Evolutionary conservation across 2,113 vertebrate genomes (phyloP), one percentile per base, ranked within the genome.

Genomic region (Leptobrachium ailaonicum): DNA sequence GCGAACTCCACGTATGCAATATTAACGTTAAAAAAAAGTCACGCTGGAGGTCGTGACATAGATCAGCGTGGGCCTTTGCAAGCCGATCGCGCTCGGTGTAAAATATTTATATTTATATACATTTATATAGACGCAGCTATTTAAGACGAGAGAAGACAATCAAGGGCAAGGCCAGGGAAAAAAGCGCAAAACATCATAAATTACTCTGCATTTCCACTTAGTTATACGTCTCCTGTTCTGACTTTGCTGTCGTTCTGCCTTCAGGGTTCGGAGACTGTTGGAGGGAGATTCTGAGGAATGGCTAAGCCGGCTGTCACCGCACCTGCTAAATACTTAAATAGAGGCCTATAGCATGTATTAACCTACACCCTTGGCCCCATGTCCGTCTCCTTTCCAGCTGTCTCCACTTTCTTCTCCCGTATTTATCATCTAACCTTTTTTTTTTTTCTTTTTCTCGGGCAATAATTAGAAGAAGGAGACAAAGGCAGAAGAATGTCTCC

Each of bases 351-450:
- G 71, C 78, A 43, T 80, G 66, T 74, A 74, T 58, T 74, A 80
- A 73, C 78, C 71, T 74, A 58, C 63, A 80, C 71, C 78, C 71
- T 66, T 73, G 71, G 71, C 78, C 78, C 41, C n/a, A 67, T 58
- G 78, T 80, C 71, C 78, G 68, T 68, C 71, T 68, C 32, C 63
- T 20, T 67, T 74, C 62, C 53, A 74, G 78, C 71, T 73, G 78
- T 60, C 50, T 56, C n/a, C 2, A 47, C 32, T 50, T 63, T 56
- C 40, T 20, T 47, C 58, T 40, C 62, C 45, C 71, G 63, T 44
- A 70, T 58, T 43, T 73, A 73, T 67, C n/a, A 40, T 80, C 63
- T 47, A 54, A 71, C 41, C 6, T 10, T 14, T 20, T 32, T 32
- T 32, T 32, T 32, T 32, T 32, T 32, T 32, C 20, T 32, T 32